Evolutionary conservation across 2,888 invertebrate genomes (phyloP).

Genomic region (Clunio marinus): DNA sequence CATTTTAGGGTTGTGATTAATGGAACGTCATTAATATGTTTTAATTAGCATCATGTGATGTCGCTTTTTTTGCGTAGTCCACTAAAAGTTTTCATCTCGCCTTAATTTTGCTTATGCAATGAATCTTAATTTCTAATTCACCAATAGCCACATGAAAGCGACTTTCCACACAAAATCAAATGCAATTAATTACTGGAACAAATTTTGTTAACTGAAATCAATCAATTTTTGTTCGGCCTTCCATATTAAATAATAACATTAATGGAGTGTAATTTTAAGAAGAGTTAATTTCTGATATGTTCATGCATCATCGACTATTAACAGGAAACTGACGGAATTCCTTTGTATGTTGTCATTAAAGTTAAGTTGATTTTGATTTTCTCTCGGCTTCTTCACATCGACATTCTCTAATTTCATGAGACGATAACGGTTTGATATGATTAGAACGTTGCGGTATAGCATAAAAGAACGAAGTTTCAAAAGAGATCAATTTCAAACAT

Average conservation of each 20-base stretch:
- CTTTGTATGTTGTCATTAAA: conserved; percentile 15
- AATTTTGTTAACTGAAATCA: conserved; percentile 14
- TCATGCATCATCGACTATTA: conserved; percentile 13
- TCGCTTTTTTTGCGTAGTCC: conserved; percentile 11
- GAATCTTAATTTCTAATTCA: not conserved
- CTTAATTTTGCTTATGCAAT: conserved; percentile 15
- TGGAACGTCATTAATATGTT: not conserved
- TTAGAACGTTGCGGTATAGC: not conserved
- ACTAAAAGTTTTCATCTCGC: too few species aligned
- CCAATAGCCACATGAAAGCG: not conserved
- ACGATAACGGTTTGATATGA: conserved; percentile 23
- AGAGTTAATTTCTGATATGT: not conserved
- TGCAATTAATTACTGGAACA: conserved; percentile 10
- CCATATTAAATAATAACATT: not conserved
- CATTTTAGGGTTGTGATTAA: conserved; percentile 11
- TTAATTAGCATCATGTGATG: conserved; percentile 12
- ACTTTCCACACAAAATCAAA: not conserved
- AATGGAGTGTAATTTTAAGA: too few species aligned
- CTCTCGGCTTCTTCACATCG: not conserved
- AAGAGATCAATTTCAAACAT: conserved; percentile 9
- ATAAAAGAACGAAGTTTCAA: not conserved
- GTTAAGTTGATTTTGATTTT: not conserved
- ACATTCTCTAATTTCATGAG: not conserved
- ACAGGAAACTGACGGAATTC: conserved; percentile 25
- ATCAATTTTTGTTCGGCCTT: not conserved